Evolutionary conservation across 2,888 invertebrate genomes (phyloP).

Genomic region (Epicampocera succincta): DNA sequence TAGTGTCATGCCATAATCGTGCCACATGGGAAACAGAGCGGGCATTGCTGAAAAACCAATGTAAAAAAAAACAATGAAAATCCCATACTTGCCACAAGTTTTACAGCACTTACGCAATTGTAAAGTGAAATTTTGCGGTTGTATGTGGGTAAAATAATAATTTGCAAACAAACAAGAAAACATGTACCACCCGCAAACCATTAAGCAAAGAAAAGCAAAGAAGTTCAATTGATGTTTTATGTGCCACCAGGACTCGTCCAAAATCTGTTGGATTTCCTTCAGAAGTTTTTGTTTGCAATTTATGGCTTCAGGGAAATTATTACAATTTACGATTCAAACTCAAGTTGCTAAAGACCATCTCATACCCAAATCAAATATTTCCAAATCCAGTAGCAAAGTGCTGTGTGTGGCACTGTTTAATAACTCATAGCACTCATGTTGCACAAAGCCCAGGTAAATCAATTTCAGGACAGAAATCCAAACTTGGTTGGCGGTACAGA

Average conservation of each 20-base stretch:
- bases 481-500: constrained; percentile 54
- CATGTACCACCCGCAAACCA: constrained; percentile 63
- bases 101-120: constrained; percentile 59
- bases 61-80: neutral
- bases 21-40: constrained; percentile 66
- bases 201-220: constrained; percentile 43
- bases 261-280: constrained; percentile 46
- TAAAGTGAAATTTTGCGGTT: constrained; percentile 62
- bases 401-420: constrained; percentile 41
- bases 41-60: constrained; percentile 50
- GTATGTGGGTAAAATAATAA: constrained; percentile 58
- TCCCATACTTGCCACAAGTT: neutral
- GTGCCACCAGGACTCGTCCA: constrained; percentile 45
- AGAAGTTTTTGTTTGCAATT: constrained; percentile 55
- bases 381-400: constrained; percentile 44
- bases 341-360: neutral
- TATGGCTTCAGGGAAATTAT: constrained; percentile 37
- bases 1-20: constrained; percentile 62
- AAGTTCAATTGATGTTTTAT: constrained; percentile 60
- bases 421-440: constrained; percentile 53
- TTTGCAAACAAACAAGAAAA: constrained; percentile 55
- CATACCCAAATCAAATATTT: constrained; percentile 60
- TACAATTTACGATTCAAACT: neutral
- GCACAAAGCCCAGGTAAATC: constrained; percentile 58
- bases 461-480: constrained; percentile 61